Evolutionary conservation across 1,140 invertebrate species (phyloP).

Genomic region (Ostrea denselamellosa): DNA sequence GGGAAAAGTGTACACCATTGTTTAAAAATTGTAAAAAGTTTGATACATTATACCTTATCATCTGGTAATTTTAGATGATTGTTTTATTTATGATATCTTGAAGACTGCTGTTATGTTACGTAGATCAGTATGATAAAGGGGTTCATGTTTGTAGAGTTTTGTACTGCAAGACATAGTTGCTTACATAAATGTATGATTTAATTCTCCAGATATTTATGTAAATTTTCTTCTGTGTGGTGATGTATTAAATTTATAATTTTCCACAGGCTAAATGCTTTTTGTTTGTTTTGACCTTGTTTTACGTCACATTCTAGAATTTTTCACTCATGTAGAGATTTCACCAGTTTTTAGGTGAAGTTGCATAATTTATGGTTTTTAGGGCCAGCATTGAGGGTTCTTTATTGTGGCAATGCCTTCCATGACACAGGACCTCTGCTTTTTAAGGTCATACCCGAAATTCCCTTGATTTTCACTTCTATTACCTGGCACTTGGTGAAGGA

Average conservation of each 20-base stretch:
- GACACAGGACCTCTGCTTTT: background rate
- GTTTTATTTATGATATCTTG: too few relatives aligned
- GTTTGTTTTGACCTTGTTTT: background rate
- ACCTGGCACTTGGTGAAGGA: background rate
- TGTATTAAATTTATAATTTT: too few relatives aligned
- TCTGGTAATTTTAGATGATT: background rate
- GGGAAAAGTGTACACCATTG: background rate
- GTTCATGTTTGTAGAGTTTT: background rate
- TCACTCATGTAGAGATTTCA: constrained; percentile 5
- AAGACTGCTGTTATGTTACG: too few relatives aligned
- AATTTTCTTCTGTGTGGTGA: too few relatives aligned
- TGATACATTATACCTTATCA: background rate
- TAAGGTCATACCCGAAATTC: background rate
- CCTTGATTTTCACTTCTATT: background rate
- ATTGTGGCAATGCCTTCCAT: background rate
- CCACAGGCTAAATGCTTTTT: background rate
- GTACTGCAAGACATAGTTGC: too few relatives aligned
- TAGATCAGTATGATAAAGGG: background rate
- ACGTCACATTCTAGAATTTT: background rate
- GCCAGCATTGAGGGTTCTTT: background rate
- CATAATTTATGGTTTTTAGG: background rate
- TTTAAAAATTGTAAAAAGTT: background rate
- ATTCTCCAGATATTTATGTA: too few relatives aligned
- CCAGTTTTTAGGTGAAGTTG: background rate
- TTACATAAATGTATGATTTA: too few relatives aligned